Percentiles rank a stretch among this genome's conserved stretches.
phyloP scores from a whole-genome alignment of 2,113 vertebrate species.

The Melanotaenia duboulayi region DNA sequence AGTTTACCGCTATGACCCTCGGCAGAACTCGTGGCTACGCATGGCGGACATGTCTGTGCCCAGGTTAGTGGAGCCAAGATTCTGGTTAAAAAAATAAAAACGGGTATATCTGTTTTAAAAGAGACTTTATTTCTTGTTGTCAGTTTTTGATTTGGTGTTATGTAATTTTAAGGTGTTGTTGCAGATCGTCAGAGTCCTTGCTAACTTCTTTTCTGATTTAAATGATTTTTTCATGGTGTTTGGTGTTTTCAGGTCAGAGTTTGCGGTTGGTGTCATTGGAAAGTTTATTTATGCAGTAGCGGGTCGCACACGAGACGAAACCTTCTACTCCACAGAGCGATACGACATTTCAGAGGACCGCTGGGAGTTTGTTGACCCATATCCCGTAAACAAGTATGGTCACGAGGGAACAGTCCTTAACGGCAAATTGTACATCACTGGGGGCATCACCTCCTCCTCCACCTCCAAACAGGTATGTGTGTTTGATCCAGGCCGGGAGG shows the following conservation, averaged over 20 bases:
- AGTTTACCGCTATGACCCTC: constrained; percentile 97
- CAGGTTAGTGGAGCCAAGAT: constrained; percentile 69
- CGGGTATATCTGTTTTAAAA: too few species aligned
- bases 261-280: constrained; percentile 97
- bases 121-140: too few species aligned
- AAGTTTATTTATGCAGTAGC: constrained; percentile 97
- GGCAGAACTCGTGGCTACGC: constrained; percentile 96
- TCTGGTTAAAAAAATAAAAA: too few species aligned
- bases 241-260: constrained; percentile 90
- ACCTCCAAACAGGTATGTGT: constrained; percentile 99
- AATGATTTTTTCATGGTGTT: too few species aligned
- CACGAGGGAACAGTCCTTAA: constrained; percentile 97
- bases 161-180: too few species aligned
- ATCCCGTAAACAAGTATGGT: constrained; percentile 98
- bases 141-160: too few species aligned
- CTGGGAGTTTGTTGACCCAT: constrained; percentile 99
- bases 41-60: constrained; percentile 99
- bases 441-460: constrained; percentile 98
- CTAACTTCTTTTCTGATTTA: too few species aligned
- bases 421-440: constrained; percentile 96
- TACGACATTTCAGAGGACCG: constrained; percentile 97
- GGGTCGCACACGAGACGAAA: constrained; percentile 96
- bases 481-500: constrained; percentile 96
- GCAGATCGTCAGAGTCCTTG: too few species aligned
- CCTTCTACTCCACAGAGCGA: constrained; percentile 97